Evolutionary conservation across 2,113 vertebrate genomes (phyloP), one percentile per base, ranked within the genome.

Genomic region (Dendropsophus ebraccatus): DNA sequence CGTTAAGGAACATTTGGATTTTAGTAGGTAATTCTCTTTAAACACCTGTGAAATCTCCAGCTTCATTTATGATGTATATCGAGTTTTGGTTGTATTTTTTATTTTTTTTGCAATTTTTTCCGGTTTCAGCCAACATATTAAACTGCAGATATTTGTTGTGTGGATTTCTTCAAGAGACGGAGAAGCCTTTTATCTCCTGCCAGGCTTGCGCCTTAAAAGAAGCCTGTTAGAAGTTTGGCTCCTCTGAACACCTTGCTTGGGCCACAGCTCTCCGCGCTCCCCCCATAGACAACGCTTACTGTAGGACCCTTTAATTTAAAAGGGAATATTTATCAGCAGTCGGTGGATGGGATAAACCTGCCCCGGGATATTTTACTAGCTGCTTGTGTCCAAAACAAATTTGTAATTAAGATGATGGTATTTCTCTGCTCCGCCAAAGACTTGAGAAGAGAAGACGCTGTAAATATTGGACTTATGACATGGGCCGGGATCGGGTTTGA

Each of bases 351-450:
- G 49, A 83, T 56, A 52, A 54, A 41, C 12, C 65, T 35, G 47
- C 81, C 47, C 21, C 21, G n/a, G 60, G 41, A 82, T 67, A 30
- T 82, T 82, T 82, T 32, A 82, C 65, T 70, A 70, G 52, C 52
- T 37, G 76, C 76, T 37, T 30, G 81, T 70, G 81, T 52, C 45
- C 81, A 82, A 77, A 67, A 82, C 81, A 82, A 70, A 82, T 69
- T 49, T 82, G 60, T 70, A 69, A 82, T 82, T 69, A 69, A 82
- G 62, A 82, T 69, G 41, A 70, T 41, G 67, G 32, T 70, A 25
- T 69, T 81, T 67, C 41, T 41, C 41, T 41, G 23, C 37, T 81
- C 14, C 11, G 16, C 14, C 25, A 7, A 28, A 41, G 58, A 77
- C 23, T 1, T 5, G 21, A 47, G 45, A 45, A 0, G 41, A 75